Base-by-base conservation (phyloP, 92 coral and sea anemone species). In the Isaurus tuberculatus region DNA sequence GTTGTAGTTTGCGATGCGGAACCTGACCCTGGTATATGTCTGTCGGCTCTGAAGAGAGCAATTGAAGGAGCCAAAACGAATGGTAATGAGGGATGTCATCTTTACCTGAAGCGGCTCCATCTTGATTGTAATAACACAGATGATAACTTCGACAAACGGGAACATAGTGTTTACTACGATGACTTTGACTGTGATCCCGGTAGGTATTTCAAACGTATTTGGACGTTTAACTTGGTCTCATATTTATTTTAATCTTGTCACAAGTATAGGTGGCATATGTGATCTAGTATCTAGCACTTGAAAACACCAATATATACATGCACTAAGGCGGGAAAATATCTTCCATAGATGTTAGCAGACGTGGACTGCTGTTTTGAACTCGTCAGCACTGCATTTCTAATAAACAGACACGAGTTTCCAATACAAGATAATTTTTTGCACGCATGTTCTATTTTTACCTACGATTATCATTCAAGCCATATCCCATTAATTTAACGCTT, bases 11-110 rank as follows among this genome's bases (percentile, higher is more conserved):
- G 82, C 5, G 82, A 77, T 58, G 82, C 82, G 3, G 70, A 77
- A 3, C 82, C 69, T 5, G 82, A 77, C 32, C 34, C 70, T 20
- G 82, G 82, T 77, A 77, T 77, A 20, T 77, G 82, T 77, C 51
- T 77, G 51, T 60, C 82, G 48, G 70, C 69, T 13, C 53, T 77
- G 70, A 36, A 57, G 68, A 55, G 68, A 26, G 82, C 82, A 0
- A 11, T 77, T 22, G 53, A 77, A 20, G 29, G 14, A 60, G 70
- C 65, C 66, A 60, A 60, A 60, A 1, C 36, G n/a, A 23, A 14
- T 0, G 69, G 69, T 34, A 63, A 63, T 19, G 69, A 63, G 0
- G 69, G 31, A 26, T 63, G 69, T 27, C 69, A 63, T 27, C 16
- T 29, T 6, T 77, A 77, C 55, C 82, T 77, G 34, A 20, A n/a